Percentiles rank a stretch among this genome's conserved stretches.
phyloP scores from a whole-genome alignment of 2,113 vertebrate species.

The Aplodontia rufa region DNA sequence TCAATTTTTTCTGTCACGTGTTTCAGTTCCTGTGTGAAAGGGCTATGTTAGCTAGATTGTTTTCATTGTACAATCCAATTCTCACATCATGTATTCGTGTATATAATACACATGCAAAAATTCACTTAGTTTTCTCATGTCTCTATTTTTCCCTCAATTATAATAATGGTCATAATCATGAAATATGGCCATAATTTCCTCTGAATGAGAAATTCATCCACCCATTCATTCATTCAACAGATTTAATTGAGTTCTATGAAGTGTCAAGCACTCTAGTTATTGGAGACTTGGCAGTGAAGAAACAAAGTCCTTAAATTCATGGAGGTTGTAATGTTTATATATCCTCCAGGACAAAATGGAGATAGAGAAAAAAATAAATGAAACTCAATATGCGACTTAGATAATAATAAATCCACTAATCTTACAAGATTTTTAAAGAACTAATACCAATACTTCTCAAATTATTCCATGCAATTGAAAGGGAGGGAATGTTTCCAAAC shows the following conservation, averaged over 20 bases:
- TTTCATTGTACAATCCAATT: not conserved
- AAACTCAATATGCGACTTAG: not conserved
- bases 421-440: too few relatives aligned
- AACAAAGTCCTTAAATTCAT: not conserved
- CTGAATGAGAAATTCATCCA: not conserved
- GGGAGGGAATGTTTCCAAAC: too few relatives aligned
- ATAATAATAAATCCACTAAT: not conserved
- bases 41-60: not conserved
- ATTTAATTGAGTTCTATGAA: not conserved
- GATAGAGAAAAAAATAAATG: not conserved
- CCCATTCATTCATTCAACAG: not conserved
- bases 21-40: too few relatives aligned
- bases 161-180: not conserved
- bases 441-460: too few relatives aligned
- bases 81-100: not conserved
- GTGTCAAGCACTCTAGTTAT: not conserved
- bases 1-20: too few relatives aligned
- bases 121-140: not conserved
- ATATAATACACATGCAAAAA: too few relatives aligned
- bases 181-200: not conserved
- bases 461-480: too few relatives aligned
- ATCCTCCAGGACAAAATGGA: not conserved
- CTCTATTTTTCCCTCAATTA: not conserved
- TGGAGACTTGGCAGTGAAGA: not conserved
- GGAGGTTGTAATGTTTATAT: not conserved